A percentile compares a stretch with the other conserved stretches of the same genome.
These are phyloP conservation scores for Pyralis farinalis DNA, from an alignment of 2,888 invertebrate species.

Conservation along the genomic window DNA sequence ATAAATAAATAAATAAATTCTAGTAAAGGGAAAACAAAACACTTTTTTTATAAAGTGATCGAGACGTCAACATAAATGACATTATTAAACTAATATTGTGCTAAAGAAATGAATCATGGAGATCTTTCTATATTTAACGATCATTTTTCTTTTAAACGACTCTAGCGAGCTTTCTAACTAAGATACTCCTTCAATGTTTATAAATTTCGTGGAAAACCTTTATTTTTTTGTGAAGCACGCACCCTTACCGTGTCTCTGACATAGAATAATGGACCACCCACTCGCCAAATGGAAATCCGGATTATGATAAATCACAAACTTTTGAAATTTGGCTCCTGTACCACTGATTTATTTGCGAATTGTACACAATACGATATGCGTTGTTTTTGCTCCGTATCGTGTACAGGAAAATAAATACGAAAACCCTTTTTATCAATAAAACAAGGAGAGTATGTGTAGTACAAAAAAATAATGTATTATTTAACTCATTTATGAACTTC, in stretches of 20 bases:
- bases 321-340: slow-evolving; percentile 72
- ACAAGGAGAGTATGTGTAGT: too few species aligned
- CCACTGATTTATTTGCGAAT: slow-evolving; percentile 65
- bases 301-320: slow-evolving; percentile 79
- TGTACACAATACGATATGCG: slow-evolving; percentile 57
- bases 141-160: not conserved
- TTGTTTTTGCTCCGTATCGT: slow-evolving; percentile 28
- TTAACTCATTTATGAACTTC: too few species aligned
- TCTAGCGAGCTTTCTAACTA: not conserved
- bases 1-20: too few species aligned
- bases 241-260: slow-evolving; percentile 72
- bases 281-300: slow-evolving; percentile 74
- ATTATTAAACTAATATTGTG: not conserved
- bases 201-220: slow-evolving; percentile 31
- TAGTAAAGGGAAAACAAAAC: too few species aligned
- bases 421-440: too few species aligned
- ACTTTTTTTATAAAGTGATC: not conserved
- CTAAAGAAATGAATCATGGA: not conserved
- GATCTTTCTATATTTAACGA: not conserved
- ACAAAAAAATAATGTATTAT: too few species aligned
- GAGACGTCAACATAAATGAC: not conserved
- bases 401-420: not conserved
- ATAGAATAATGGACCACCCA: slow-evolving; percentile 74
- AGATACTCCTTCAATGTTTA: slow-evolving; percentile 25
- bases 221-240: slow-evolving; percentile 61